These are phyloP conservation scores for Gryon sp. DNA, from an alignment of 1,140 invertebrate species.

Conservation along the genomic window DNA sequence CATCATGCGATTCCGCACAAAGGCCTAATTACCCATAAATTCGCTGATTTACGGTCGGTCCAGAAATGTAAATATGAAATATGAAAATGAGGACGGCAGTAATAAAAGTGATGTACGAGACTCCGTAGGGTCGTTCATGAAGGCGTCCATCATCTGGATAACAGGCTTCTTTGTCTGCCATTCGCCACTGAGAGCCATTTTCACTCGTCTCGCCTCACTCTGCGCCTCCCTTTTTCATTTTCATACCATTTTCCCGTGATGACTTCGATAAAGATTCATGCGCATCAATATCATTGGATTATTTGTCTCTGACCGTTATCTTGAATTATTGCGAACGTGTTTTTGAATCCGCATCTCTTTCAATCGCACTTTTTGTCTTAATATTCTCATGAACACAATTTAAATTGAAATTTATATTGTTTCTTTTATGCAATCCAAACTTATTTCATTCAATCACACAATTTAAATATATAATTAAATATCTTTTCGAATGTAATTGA, in stretches of 20 bases:
- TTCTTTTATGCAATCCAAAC: background rate
- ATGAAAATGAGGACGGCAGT: constrained; percentile 89
- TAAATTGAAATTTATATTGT: background rate
- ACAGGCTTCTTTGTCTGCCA: constrained; percentile 83
- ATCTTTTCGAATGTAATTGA: no score
- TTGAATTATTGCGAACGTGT: constrained; percentile 39
- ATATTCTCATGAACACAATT: constrained; percentile 3
- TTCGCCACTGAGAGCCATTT: constrained; percentile 72
- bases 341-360: constrained; percentile 40
- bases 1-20: constrained; percentile 74
- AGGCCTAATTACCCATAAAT: constrained; percentile 85
- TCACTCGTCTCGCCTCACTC: constrained; percentile 61
- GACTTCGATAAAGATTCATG: constrained; percentile 64
- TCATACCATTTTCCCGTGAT: constrained; percentile 61
- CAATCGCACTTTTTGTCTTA: constrained; percentile 31
- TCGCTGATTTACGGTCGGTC: constrained; percentile 82
- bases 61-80: constrained; percentile 88
- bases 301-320: constrained; percentile 55
- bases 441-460: background rate
- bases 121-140: constrained; percentile 87
- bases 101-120: constrained; percentile 89
- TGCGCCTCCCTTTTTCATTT: constrained; percentile 64
- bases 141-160: constrained; percentile 86
- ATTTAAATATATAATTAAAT: no score
- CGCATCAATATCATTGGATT: constrained; percentile 60